Conservation (phyloP, 2,797 vertebrate genomes). For the Acomys russatus region DNA sequence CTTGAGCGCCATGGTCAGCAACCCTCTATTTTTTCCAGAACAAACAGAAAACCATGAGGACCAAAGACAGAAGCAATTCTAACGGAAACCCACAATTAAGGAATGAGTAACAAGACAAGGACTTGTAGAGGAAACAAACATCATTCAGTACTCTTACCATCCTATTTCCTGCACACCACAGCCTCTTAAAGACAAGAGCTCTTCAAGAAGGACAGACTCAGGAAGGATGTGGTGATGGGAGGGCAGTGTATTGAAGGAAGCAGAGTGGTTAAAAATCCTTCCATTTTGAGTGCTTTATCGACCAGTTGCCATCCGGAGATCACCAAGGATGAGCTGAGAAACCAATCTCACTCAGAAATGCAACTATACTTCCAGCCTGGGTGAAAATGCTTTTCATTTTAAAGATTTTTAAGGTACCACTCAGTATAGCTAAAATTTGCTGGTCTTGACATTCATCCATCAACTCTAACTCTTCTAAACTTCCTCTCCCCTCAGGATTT, state of each 20-base stretch:
- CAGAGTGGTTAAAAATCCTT: constrained; percentile 62
- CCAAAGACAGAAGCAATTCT: neutral
- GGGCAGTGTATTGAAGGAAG: neutral
- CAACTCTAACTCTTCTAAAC: neutral
- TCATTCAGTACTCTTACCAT: neutral
- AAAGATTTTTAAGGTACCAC: constrained; percentile 59
- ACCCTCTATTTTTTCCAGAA: neutral
- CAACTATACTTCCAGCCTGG: constrained; percentile 55
- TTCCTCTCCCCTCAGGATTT: constrained; percentile 9
- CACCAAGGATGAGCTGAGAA: constrained; percentile 73
- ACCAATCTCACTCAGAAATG: constrained; percentile 53
- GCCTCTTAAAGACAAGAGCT: constrained; percentile 59
- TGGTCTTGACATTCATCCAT: constrained; percentile 36
- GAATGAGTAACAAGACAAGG: constrained; percentile 49
- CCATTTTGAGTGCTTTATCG: constrained; percentile 77
- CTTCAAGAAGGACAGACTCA: constrained; percentile 62
- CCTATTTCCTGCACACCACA: constrained; percentile 56
- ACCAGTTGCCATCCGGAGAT: constrained; percentile 50
- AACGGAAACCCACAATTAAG: constrained; percentile 23
- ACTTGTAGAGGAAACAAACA: constrained; percentile 59
- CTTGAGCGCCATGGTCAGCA: neutral
- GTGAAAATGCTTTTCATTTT: constrained; percentile 65
- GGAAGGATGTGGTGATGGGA: constrained; percentile 58
- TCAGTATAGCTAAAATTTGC: constrained; percentile 9
- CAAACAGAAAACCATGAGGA: neutral